Evolutionary conservation across 1,140 invertebrate genomes (phyloP).

Genomic region (Stegodyphus mimosarum): DNA sequence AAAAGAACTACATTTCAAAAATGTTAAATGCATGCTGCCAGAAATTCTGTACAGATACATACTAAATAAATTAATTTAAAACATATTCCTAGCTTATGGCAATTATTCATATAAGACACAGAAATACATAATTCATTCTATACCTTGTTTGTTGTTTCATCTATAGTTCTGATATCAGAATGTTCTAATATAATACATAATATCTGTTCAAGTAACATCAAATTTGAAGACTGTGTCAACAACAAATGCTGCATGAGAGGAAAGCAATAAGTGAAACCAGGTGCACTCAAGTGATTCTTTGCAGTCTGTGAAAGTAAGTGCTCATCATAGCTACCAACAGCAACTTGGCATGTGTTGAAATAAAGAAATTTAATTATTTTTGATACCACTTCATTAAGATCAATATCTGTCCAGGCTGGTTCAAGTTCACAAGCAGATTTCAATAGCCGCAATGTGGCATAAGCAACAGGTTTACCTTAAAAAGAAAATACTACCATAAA

Average conservation of each 20-base stretch:
- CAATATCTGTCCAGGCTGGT: conserved; percentile 80
- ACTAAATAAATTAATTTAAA: too few relatives aligned
- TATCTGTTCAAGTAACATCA: conserved; percentile 73
- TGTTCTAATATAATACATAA: conserved; percentile 80
- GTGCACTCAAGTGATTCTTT: conserved; percentile 73
- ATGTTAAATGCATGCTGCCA: too few relatives aligned
- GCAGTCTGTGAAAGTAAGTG: conserved; percentile 51
- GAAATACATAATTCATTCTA: too few relatives aligned
- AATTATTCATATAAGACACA: too few relatives aligned
- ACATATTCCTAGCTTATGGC: too few relatives aligned
- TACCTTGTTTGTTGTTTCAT: conserved; percentile 64
- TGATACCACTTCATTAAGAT: conserved; percentile 72
- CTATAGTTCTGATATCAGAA: conserved; percentile 73
- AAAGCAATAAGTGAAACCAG: conserved; percentile 86
- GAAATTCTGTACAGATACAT: too few relatives aligned
- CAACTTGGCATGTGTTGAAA: conserved; percentile 73
- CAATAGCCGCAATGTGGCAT: conserved; percentile 77
- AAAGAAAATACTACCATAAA: conserved; percentile 9
- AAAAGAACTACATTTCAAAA: too few relatives aligned
- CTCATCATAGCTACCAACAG: conserved; percentile 66
- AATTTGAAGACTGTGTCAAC: conserved; percentile 65
- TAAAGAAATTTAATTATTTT: conserved; percentile 59
- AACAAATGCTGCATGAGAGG: conserved; percentile 80
- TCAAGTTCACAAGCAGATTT: conserved; percentile 84
- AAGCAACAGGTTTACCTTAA: conserved; percentile 74